Percentiles rank a stretch among this genome's conserved stretches.
Evolutionary conservation across 2,797 vertebrate species (phyloP).

Genomic region (Sternotherus odoratus): DNA sequence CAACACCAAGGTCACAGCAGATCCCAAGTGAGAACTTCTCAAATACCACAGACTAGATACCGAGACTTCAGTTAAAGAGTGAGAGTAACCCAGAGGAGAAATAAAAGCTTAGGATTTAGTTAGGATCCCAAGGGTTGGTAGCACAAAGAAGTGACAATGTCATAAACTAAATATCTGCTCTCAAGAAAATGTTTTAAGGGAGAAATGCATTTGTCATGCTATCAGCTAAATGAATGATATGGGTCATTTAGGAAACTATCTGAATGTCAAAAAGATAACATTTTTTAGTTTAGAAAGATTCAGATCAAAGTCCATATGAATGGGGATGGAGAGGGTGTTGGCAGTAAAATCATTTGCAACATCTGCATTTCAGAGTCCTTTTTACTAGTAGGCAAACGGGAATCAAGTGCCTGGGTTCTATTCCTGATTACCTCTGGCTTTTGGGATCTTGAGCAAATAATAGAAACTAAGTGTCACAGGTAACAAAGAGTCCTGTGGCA

Average conservation of each 20-base stretch:
- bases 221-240: slow-evolving; percentile 31
- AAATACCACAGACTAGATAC: slow-evolving; percentile 66
- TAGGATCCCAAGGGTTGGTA: neutral
- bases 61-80: slow-evolving; percentile 62
- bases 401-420: neutral
- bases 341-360: neutral
- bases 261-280: slow-evolving; percentile 28
- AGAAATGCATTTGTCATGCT: slow-evolving; percentile 9
- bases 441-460: neutral
- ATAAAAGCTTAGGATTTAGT: neutral
- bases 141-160: slow-evolving; percentile 10
- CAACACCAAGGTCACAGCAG: slow-evolving; percentile 84
- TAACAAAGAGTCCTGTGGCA: too few relatives aligned
- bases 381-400: neutral
- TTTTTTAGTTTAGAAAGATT: neutral
- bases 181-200: neutral
- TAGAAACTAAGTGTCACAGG: neutral
- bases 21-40: slow-evolving; percentile 75
- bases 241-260: neutral
- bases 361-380: neutral
- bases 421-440: neutral
- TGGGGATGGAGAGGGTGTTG: neutral
- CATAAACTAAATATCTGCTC: slow-evolving; percentile 20
- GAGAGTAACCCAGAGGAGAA: slow-evolving; percentile 12
- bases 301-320: neutral